Evolutionary conservation across 2,797 vertebrate species (phyloP).

Genomic region (Columba guinea): DNA sequence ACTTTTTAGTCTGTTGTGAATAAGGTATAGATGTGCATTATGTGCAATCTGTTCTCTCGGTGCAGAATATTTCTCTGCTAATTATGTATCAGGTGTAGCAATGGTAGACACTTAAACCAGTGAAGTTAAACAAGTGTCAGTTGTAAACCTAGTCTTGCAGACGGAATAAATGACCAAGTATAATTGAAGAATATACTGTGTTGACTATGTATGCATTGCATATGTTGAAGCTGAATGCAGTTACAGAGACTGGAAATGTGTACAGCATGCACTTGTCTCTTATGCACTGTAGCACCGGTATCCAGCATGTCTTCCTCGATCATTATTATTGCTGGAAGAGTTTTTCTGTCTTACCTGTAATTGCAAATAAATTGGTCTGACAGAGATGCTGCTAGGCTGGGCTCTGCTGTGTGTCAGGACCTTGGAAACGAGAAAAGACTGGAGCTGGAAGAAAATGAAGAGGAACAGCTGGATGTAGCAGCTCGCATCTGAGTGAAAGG

Average conservation of each 20-base stretch:
- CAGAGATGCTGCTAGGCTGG: background rate
- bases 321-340: background rate
- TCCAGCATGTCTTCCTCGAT: rapidly evolving
- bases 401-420: background rate
- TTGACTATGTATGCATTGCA: rapidly evolving
- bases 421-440: background rate
- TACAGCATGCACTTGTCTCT: background rate
- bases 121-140: background rate
- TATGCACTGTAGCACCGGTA: background rate
- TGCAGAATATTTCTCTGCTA: background rate
- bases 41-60: background rate
- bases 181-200: rapidly evolving
- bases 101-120: background rate
- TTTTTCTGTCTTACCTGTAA: background rate
- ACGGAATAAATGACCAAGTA: background rate
- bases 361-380: background rate
- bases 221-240: background rate
- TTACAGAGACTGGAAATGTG: background rate
- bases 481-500: background rate
- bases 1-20: background rate
- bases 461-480: background rate
- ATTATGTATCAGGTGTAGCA: background rate
- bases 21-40: background rate
- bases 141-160: background rate
- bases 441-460: background rate